These are phyloP conservation scores for Acanthococcus lagerstroemiae DNA, from an alignment of 2,888 invertebrate genomes.

Conservation along the genomic window DNA sequence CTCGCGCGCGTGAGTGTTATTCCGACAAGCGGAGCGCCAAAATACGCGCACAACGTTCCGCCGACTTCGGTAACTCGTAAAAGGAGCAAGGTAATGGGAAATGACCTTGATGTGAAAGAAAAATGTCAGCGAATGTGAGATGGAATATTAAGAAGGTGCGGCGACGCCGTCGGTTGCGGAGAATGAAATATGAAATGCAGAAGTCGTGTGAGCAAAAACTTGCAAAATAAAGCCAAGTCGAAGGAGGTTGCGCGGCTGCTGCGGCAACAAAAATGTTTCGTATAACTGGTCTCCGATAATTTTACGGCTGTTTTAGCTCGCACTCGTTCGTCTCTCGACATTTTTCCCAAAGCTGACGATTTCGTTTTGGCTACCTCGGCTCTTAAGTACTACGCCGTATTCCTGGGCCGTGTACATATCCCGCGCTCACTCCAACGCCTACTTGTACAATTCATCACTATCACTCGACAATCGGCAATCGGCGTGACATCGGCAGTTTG, in stretches of 20 bases:
- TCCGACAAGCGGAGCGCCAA: background rate
- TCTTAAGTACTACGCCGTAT: no score
- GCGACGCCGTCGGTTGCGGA: background rate
- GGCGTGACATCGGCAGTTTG: no score
- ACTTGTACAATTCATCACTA: no score
- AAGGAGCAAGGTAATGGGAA: constrained; percentile 23
- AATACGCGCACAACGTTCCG: background rate
- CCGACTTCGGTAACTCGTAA: no score
- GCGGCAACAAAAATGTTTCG: background rate
- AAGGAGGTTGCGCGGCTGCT: background rate
- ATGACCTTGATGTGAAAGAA: constrained; percentile 25
- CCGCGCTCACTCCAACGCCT: no score
- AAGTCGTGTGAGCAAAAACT: constrained; percentile 18
- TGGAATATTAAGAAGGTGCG: background rate
- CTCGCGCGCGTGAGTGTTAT: no score
- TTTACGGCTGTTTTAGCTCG: constrained; percentile 18
- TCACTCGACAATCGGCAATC: no score
- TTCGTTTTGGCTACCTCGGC: no score
- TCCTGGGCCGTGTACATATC: no score
- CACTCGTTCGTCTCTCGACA: no score
- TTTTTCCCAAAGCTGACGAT: no score
- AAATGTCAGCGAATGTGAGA: constrained; percentile 20
- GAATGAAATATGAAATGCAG: background rate
- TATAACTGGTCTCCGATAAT: constrained; percentile 16
- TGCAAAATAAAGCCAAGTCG: constrained; percentile 5